phyloP scores from a whole-genome alignment of 2,113 vertebrate genomes.

The Pluvianellus socialis region DNA sequence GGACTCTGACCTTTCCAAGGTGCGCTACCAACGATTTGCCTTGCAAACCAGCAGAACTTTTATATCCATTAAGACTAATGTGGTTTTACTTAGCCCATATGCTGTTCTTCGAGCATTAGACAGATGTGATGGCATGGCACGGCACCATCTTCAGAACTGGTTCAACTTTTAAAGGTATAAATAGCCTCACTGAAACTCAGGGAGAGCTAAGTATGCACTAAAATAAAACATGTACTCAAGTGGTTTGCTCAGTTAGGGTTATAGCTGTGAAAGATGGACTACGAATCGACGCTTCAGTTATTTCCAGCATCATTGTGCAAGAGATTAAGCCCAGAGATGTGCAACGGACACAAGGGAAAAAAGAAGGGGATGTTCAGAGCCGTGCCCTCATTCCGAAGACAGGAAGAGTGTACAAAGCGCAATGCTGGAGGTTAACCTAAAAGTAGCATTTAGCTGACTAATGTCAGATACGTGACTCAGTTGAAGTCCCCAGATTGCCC shows the following conservation, averaged over 20 bases:
- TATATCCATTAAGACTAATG: not conserved
- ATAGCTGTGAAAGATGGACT: not conserved
- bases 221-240: not conserved
- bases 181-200: not conserved
- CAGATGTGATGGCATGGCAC: not conserved
- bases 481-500: not conserved
- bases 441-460: not conserved
- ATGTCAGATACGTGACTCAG: rapidly evolving
- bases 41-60: not conserved
- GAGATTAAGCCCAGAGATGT: not conserved
- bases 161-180: not conserved
- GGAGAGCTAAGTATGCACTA: not conserved
- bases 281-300: not conserved
- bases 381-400: not conserved
- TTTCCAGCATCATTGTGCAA: not conserved
- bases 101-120: not conserved
- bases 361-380: not conserved
- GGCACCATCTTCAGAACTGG: not conserved
- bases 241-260: not conserved
- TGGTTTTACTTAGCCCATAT: not conserved
- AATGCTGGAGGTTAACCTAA: not conserved
- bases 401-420: not conserved
- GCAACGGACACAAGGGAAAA: not conserved
- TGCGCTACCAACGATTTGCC: too few relatives aligned
- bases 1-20: not conserved